Base-by-base conservation (phyloP, 2,113 vertebrate species). In the Pachycephala philippinensis region DNA sequence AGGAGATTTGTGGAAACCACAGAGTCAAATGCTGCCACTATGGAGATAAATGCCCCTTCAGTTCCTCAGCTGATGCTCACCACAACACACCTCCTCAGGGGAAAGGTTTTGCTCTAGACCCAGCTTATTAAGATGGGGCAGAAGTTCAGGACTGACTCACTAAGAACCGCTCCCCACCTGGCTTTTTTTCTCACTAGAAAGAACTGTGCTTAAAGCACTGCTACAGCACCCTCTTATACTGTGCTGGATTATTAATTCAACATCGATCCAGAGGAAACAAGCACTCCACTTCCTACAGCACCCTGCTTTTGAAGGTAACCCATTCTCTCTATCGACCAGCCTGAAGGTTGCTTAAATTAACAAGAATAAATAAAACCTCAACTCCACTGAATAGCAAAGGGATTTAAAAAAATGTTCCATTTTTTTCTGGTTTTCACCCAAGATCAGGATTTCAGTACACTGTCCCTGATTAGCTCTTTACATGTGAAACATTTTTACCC, bases 1-100 rank as follows among this genome's bases (percentile, higher is more conserved):
- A 97, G 95, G 97, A 98, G 98, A 98, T 98, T 98, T 98, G 97
- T 98, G 96, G 97, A 97, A 98, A 98, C 98, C 98, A 97, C 98
- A 96, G 96, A 98, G 97, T 98, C 97, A 98, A 98, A 97, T 79
- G 52, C 96, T 98, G 94, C 96, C 97, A 95, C 97, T 97, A 97
- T 98, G 91, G 98, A 98, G 98, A 98, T 98, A 98, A 98, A 98
- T 98, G 97, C 96, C 97, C 97, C 98, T 97, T 97, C 96, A 93
- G 92, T 68, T 95, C 95, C 89, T 95, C 94, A 97, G 96, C 92
- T 95, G 96, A 97, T 5, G 50, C 96, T 98, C 94, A 97, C 98
- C 98, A 96, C 97, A 97, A 97, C 98, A 96, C 88, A 91, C 95
- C 97, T 98, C 97, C 97, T 97, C 30, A 20, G 89, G 96, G 64